phyloP scores from a whole-genome alignment of 2,113 vertebrate genomes.

The Steatornis caripensis region DNA sequence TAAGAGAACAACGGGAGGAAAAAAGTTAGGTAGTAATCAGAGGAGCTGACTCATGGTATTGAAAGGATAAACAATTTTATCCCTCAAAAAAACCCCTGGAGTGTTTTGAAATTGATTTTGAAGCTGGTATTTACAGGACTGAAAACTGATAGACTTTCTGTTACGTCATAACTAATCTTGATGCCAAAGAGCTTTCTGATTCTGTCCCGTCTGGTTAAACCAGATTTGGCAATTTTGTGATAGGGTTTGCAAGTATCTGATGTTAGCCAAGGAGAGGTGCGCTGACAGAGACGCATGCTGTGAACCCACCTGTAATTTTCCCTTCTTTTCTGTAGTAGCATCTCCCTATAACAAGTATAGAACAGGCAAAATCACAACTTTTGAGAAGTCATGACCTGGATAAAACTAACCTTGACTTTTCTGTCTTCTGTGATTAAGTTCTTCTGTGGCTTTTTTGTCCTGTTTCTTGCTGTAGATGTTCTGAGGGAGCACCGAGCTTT shows the following conservation, averaged over 20 bases:
- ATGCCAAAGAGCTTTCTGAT: neutral
- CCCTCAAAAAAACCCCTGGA: neutral
- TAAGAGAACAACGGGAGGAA: neutral
- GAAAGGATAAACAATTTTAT: neutral
- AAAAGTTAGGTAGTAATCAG: neutral
- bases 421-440: neutral
- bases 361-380: neutral
- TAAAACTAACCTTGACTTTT: neutral
- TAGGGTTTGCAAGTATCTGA: neutral
- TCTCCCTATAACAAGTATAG: neutral
- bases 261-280: neutral
- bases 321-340: neutral
- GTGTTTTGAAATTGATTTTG: neutral
- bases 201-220: slow-evolving; percentile 8
- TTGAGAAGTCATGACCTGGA: neutral
- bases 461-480: neutral
- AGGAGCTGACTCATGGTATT: neutral
- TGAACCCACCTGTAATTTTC: neutral
- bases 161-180: neutral
- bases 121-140: neutral
- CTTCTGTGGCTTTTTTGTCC: neutral
- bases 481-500: neutral
- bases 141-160: neutral
- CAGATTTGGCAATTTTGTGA: neutral
- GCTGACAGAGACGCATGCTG: neutral